Evolutionary conservation across 2,113 vertebrate genomes (phyloP), one percentile per base, ranked within the genome.

Genomic region (Struthio camelus): DNA sequence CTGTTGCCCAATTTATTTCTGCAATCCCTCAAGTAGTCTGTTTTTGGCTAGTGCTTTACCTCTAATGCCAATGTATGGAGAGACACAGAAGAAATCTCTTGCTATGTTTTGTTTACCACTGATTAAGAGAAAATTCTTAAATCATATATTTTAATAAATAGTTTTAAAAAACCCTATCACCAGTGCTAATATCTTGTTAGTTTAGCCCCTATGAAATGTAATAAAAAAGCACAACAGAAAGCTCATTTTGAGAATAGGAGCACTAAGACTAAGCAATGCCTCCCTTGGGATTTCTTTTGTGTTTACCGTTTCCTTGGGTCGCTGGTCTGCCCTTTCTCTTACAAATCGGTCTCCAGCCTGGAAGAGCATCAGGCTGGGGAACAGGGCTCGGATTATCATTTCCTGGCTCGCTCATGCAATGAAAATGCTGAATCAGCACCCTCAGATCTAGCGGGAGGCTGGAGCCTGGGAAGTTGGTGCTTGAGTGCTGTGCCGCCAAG

Each of bases 401-500:
- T 54, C 11, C 56, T 30, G 13, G n/a, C 46, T 67, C 36, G 11
- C 10, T 46, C 61, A 15, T 77, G 36, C 23, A 36, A 9, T 56
- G 38, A 66, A 61, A 81, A 76, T 51, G 11, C 18, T 56, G 50
- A 22, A 25, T 56, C 17, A 20, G 36, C 42, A 38, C 28, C n/a
- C 30, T 30, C 56, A 17, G 11, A 59, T 58, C 50, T 46, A 53
- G 34, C 16, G 38, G 69, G 16, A 61, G 15, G 20, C 50, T 71
- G 42, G 30, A 72, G 7, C 19, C 46, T 30, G 15, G 27, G 30
- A 61, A 23, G 23, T 67, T 2, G 1, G 9, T 48, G 30, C 38
- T 19, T 62, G 19, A 12, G 18, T 0, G 0, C 34, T 20, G 7
- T 44, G 58, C 40, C 9, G n/a, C 16, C 11, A 20, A 8, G 4